Evolutionary conservation across 2,113 vertebrate species (phyloP).

Genomic region (Pangasianodon hypophthalmus): DNA sequence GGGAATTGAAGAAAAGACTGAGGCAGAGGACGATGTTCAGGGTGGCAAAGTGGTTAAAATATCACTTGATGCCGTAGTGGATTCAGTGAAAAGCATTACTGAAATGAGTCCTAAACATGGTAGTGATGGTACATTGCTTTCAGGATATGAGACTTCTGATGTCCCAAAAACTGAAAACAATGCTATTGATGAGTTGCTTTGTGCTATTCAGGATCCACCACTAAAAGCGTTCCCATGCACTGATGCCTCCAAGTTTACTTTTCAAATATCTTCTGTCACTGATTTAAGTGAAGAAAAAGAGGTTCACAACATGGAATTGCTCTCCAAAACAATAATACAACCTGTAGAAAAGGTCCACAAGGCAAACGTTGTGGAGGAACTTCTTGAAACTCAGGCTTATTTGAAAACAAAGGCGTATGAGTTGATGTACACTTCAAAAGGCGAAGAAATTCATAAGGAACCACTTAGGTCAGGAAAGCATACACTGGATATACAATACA

Average conservation of each 20-base stretch:
- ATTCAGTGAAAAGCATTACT: conserved; percentile 12
- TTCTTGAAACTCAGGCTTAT: conserved; percentile 38
- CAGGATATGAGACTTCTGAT: conserved; percentile 23
- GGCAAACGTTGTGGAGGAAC: conserved; percentile 50
- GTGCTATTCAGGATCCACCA: conserved; percentile 67
- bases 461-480: conserved; percentile 40
- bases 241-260: conserved; percentile 53
- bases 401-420: conserved; percentile 34
- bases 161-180: conserved; percentile 61
- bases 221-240: conserved; percentile 58
- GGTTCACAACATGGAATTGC: conserved; percentile 55
- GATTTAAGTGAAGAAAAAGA: conserved; percentile 62
- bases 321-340: conserved; percentile 54
- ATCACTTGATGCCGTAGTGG: conserved; percentile 5
- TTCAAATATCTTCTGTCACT: conserved; percentile 35
- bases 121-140: conserved; percentile 33
- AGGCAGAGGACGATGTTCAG: conserved; percentile 68
- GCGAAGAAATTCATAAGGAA: conserved; percentile 45
- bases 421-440: conserved; percentile 39
- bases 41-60: conserved; percentile 1
- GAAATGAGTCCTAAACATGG: conserved; percentile 29
- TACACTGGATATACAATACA: conserved; percentile 50
- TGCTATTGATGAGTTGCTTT: conserved; percentile 68
- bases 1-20: conserved; percentile 76
- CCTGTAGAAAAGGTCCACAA: conserved; percentile 8